Evolutionary conservation across 2,888 invertebrate species (phyloP), one percentile per base, ranked within the genome.

Genomic region (Aphidoletes aphidimyza): DNA sequence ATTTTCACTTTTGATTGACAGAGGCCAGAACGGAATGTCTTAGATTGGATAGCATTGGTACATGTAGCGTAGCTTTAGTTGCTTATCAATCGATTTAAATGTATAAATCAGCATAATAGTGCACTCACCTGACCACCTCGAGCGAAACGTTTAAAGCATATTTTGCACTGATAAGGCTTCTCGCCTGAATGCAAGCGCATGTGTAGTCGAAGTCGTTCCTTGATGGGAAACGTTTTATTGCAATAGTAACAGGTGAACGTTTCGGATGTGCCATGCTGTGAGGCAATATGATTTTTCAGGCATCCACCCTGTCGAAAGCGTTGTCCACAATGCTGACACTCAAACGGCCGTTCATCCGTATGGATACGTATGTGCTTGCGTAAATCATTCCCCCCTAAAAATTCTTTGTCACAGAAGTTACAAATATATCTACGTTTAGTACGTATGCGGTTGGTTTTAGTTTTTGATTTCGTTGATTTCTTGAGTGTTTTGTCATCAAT

Each of bases 181-280:
- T 93, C 93, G 1, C 94, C 94, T 0, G 94, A 93, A 88, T 96
- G 96, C 22, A 93, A 92, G 11, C 94, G 91, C 87, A 95, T 91
- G 89, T 96, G 96, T 84, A 94, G 89, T 86, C 93, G 92, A 85
- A 96, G 90, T 47, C 95, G 92, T 87, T 95, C 95, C 89, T 96
- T 94, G 19, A 95, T 90, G 0, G 94, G 93, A 88, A 96, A 96
- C 45, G 93, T 92, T 88, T 95, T 95, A 84, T 93, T 92, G 88
- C 96, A 96, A 86, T 94, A 92, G 87, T 93, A 91, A 88, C 96
- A 96, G 84, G 93, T 91, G 88, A 92, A 95, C 37, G 92, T 87
- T 8, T 88, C 88, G 54, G 88, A 87, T 19, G 87, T 88, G 84
- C 88, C 88, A 86, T 90, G 90, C 5, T 88, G 88, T 47, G 89